Evolutionary conservation across 2,888 invertebrate species (phyloP), one percentile per base, ranked within the genome.

Genomic region (Neoaliturus tenellus): DNA sequence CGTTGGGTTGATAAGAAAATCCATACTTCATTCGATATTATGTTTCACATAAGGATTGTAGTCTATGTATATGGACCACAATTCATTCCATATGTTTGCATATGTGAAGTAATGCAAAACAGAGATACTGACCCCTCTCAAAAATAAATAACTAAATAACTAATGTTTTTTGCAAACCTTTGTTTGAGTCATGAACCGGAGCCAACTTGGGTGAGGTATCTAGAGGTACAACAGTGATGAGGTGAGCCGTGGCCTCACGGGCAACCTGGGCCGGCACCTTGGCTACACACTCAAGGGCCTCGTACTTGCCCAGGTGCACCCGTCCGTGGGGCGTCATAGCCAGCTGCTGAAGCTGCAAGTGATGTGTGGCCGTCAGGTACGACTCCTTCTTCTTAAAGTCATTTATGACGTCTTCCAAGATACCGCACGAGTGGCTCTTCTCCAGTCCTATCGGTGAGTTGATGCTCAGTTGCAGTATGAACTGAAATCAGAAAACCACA

Each of bases 311-410:
- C 20, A 78, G 78, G 55, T 78, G 48, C 6, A 17, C 28, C 3
- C 35, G 78, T 1, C 78, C 78, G 35, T 78, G 78, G 4, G 28
- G 20, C 20, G 78, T 78, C 2, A 28, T 48, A 4, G 78, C 78
- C 31, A 78, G 20, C 2, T 20, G 20, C 20, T 78, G 78, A 20
- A 78, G 28, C 20, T 78, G 78, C 28, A 48, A 20, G 35, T 78
- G 48, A 55, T 78, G 78, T 5, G 48, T 48, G 0, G 33, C 4
- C 28, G 78, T 78, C 23, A 78, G n/a, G 23, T 78, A 78, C 44
- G 48, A 48, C 23, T 78, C 78, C 35, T 78, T 78, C 31, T 78
- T 78, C 35, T 78, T 78, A 17, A 78, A 78, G 55, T 78, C 78
- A 23, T 78, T 78, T 0, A 78, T 78, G 3, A 78, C 78, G 20